These are phyloP conservation scores for Agapornis canus DNA, from an alignment of 2,797 vertebrate species.

Conservation along the genomic window DNA sequence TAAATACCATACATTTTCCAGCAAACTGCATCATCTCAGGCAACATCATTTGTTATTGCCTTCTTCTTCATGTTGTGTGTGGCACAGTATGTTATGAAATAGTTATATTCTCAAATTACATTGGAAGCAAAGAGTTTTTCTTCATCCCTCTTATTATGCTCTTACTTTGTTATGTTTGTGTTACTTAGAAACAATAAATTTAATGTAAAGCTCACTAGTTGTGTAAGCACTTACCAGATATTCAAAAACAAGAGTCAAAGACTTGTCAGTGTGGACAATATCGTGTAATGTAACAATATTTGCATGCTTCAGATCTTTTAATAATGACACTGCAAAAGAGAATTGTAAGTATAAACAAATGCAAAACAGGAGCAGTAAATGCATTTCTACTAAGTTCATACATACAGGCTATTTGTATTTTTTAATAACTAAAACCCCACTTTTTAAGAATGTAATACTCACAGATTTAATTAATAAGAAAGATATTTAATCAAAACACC, in stretches of 20 bases:
- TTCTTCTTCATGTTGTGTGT: not conserved
- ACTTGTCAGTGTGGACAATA: constrained; percentile 98
- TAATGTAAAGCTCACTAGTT: not conserved
- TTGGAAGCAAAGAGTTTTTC: not conserved
- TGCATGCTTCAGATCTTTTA: constrained; percentile 98
- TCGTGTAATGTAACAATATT: constrained; percentile 99
- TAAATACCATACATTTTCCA: not conserved
- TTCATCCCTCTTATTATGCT: not conserved
- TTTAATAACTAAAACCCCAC: not conserved
- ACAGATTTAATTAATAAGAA: not conserved
- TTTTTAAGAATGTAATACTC: not conserved
- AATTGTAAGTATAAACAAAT: constrained; percentile 8
- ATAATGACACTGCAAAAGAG: constrained; percentile 87
- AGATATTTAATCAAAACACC: not conserved
- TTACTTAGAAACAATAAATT: not conserved
- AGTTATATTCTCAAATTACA: not conserved
- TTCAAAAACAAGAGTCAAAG: constrained; percentile 97
- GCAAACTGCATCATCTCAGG: not conserved
- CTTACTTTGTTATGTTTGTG: not conserved
- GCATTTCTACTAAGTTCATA: not conserved
- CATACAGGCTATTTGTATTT: not conserved
- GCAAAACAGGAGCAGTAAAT: not conserved
- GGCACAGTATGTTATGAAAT: not conserved
- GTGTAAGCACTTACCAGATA: constrained; percentile 87
- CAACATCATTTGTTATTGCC: not conserved